Base-by-base conservation (phyloP, 2,113 vertebrate genomes). In the Tonatia bakeri region DNA sequence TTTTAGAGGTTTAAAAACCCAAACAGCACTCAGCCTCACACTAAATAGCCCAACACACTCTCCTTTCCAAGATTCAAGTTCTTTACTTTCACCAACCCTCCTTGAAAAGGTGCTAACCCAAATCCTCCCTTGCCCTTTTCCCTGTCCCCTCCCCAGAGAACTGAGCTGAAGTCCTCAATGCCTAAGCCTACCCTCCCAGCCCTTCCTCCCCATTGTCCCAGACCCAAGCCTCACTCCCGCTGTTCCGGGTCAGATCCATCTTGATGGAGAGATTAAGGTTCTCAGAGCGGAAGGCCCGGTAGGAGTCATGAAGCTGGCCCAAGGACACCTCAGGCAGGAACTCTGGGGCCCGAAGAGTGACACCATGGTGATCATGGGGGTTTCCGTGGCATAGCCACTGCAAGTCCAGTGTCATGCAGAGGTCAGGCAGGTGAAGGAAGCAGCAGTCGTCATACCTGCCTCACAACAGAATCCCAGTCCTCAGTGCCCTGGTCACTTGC, bases 321-420 rank as follows among this genome's bases (percentile, higher is more conserved):
- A 99, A 98, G 0, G 99, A 99, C 96, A 99, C 98, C 31, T 99
- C 99, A 0, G 99, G 98, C 80, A 99, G 96, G 81, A 98, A 99
- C 70, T 99, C 99, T 0, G 99, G 99, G 94, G 99, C 99, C 98
- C 99, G 99, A 93, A 99, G 98, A 97, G 98, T 99, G 94, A 99
- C 99, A 0, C 99, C 90, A 0, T 99, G 99, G 97, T 99, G 99
- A 98, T 99, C 99, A 0, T 99, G 98, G 87, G 99, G 99, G 98
- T 99, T 99, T 36, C 99, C 99, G 2, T 99, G 99, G 97, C 99
- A 99, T 95, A 99, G 98, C 99, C 99, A 99, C 91, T 99, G 99
- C 95, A 99, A 98, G 98, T 99, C 99, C 96, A 99, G 98, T 0
- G 99, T 99, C 99, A 99, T 99, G 97, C 99, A 99, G 91, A 99